Evolutionary conservation across 1,140 invertebrate species (phyloP), one percentile per base, ranked within the genome.

Genomic region (Pomacea maculata): DNA sequence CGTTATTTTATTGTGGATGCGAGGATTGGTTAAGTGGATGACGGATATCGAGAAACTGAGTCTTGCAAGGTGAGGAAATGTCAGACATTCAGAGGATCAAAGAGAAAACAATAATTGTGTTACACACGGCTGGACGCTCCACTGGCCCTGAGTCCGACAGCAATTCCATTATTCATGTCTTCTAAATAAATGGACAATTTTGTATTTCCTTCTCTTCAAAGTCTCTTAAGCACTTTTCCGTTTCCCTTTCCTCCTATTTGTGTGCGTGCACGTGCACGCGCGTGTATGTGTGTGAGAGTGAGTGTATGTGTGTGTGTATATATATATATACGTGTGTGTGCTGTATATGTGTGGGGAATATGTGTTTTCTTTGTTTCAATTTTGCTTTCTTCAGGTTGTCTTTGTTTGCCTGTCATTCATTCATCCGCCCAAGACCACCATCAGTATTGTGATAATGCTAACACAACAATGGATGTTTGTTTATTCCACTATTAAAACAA

Each of bases 261-360:
- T 61, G 57, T 17, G 57, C 9, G 57, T 9, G 14, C 14, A 57
- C 55, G 75, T 7, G 57, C 8, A 57, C 14, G 14, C 55, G 75
- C n/a, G 68, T 80, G 81, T 65, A 52, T 72, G 70, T 73, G 75
- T 82, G 72, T 79, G 61, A 73, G 75, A 14, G 34, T 79, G 64
- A 19, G 67, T n/a, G n/a, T n/a, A n/a, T n/a, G n/a, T n/a, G n/a
- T n/a, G n/a, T n/a, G n/a, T 79, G 64, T n/a, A n/a, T n/a, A n/a
- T n/a, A n/a, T n/a, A n/a, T 81, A 7, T 78, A 63, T 11, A 55
- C 79, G 64, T 52, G 61, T 80, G 78, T 67, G 8, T 79, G 7
- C 34, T 45, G 34, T 45, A 1, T 45, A 1, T 6, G 1, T 45
- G 34, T 45, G 34, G 0, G 0, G 75, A 8, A 19, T 82, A 76